Base-by-base conservation (phyloP, 2,797 vertebrate species). In the Poecile montanus region DNA sequence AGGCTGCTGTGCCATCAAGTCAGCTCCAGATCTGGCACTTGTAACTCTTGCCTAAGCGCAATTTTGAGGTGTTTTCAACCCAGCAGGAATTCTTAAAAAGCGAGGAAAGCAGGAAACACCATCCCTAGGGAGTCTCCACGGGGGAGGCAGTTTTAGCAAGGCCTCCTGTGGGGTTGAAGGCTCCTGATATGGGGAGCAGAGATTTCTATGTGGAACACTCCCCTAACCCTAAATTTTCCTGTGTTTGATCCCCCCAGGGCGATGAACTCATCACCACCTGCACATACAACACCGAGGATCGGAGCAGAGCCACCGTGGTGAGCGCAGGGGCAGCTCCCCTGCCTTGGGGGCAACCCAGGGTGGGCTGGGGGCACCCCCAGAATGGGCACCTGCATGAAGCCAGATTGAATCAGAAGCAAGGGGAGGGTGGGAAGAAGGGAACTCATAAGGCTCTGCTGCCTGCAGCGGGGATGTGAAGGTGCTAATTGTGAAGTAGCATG, bases 181-280 rank as follows among this genome's bases (percentile, higher is more conserved):
- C n/a, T 91, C 32, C 30, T 47, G 53, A 2, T 36, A 36, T 0
- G 26, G 34, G 18, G 36, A 60, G 42, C 34, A 45, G 70, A 15
- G 63, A 21, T 47, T 62, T 54, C 34, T 22, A 0, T 0, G 1
- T 14, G 17, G 38, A 7, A 8, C 3, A 0, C 21, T 26, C 53
- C 58, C 36, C 1, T 1, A 0, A 6, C 44, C 81, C 26, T 4
- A 40, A 29, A 54, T 90, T 4, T 44, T 9, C 4, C 0, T 9
- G 6, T 77, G 12, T 86, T 91, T 20, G 4, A 67, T 16, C 71
- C 36, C 10, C 44, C 19, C 92, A 99, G 99, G 99, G 99, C 0
- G 99, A 99, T 2, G 97, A 98, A 62, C 98, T 99, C 34, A 95
- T 99, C 92, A 99, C 99, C 2, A 98, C 98, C 76, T 99, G 99